Evolutionary conservation across 1,140 invertebrate genomes (phyloP).

Genomic region (Cyclargus thomasi): DNA sequence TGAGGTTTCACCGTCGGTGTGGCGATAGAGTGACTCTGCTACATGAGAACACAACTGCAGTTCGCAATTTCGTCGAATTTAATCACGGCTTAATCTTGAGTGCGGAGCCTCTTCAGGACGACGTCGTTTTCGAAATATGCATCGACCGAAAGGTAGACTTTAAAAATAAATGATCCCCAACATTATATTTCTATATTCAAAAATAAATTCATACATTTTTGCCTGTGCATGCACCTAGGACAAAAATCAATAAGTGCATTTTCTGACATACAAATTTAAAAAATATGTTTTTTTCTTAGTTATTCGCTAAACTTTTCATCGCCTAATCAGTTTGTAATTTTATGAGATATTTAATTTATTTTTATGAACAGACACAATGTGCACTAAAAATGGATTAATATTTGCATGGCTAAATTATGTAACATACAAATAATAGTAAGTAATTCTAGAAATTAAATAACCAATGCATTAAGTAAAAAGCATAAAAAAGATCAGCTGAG

Average conservation of each 20-base stretch:
- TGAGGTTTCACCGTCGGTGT: conserved; percentile 88
- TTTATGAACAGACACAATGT: too few species aligned
- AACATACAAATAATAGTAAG: too few species aligned
- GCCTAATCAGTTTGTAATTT: too few species aligned
- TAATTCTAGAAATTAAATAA: too few species aligned
- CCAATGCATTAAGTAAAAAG: too few species aligned
- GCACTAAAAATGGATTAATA: too few species aligned
- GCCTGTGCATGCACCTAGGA: background rate
- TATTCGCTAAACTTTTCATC: background rate
- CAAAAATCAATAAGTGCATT: background rate
- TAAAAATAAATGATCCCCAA: background rate
- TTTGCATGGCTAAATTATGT: too few species aligned
- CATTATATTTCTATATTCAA: background rate
- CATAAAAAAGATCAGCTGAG: too few species aligned
- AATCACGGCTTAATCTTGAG: conserved; percentile 85
- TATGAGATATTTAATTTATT: too few species aligned
- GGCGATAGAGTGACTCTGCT: conserved; percentile 86
- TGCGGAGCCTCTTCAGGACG: conserved; percentile 85
- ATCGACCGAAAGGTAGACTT: conserved; percentile 90
- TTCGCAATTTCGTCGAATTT: conserved; percentile 86
- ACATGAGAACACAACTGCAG: conserved; percentile 88
- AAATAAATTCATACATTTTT: background rate
- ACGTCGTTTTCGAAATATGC: conserved; percentile 90
- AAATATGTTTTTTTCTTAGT: background rate
- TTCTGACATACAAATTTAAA: background rate